phyloP scores from a whole-genome alignment of 2,888 invertebrate species.

The Cantharis rufa region DNA sequence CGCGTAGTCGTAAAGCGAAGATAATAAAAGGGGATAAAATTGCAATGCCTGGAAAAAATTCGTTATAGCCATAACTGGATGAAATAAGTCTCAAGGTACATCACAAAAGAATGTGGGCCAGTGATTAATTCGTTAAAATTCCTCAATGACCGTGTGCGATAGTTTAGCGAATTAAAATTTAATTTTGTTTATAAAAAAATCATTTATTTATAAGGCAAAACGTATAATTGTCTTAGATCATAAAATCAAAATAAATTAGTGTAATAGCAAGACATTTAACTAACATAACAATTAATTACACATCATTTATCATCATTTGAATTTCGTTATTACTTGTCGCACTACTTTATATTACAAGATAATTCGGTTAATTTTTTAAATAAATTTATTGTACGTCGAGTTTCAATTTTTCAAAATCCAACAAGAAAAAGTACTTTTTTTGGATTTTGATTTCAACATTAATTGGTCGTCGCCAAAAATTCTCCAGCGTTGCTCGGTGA shows the following conservation, averaged over 20 bases:
- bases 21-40: neutral
- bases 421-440: too few species aligned
- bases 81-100: neutral
- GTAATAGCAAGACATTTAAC: neutral
- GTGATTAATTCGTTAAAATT: neutral
- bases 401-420: neutral
- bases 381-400: neutral
- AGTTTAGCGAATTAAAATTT: neutral
- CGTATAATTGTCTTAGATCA: neutral
- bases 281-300: neutral
- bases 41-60: neutral
- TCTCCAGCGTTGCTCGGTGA: too few species aligned
- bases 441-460: too few species aligned
- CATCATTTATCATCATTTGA: neutral
- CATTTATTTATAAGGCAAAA: neutral
- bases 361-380: neutral
- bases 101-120: neutral
- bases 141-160: neutral
- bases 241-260: conserved; percentile 2
- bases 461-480: too few species aligned
- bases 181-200: neutral
- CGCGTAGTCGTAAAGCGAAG: neutral
- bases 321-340: neutral
- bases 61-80: neutral
- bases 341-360: neutral